Base-by-base conservation (phyloP, 2,113 vertebrate genomes). In the Pampusana beccarii region DNA sequence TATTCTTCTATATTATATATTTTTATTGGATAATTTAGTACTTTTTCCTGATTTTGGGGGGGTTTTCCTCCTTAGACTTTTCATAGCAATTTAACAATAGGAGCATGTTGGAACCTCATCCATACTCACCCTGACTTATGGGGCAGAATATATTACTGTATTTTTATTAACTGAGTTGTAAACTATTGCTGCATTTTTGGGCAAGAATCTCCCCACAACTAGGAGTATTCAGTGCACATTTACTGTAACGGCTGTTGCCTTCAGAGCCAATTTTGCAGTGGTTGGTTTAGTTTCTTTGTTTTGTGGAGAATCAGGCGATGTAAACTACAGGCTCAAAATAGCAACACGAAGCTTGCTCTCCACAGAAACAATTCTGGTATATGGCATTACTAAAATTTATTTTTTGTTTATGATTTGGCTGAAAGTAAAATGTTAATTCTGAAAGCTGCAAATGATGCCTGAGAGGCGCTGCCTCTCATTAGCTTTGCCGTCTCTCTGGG, bases 401-500 rank as follows among this genome's bases (percentile, higher is more conserved):
- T 81, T 91, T 77, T 96, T 96, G 64, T 95, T 86, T 87, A 89
- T 3, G 18, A 80, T 54, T 85, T 93, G 67, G 29, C 80, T 78
- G 90, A 62, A 94, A 94, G 31, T 64, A 89, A 81, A 92, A 92
- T 48, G 33, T 84, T 91, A 80, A 90, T 82, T 91, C 48, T 38
- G 74, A 96, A 62, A 60, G 46, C 58, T 94, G 78, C 56, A 88
- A 92, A 92, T 28, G 56, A 71, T 80, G 82, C 48, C 91, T 42
- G 69, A 23, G 42, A 93, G 67, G 91, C 56, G 74, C 70, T 15
- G n/a, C 54, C 73, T 94, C 92, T 96, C 80, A 92, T 96, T 94
- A 95, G 70, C 80, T 86, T 85, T 93, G 84, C 92, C 95, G 64
- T 97, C 93, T 95, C 66, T 95, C 89, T 90, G 93, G 91, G 97